Evolutionary conservation across 1,140 invertebrate species (phyloP), one percentile per base, ranked within the genome.

Genomic region (Drosophila truncata): DNA sequence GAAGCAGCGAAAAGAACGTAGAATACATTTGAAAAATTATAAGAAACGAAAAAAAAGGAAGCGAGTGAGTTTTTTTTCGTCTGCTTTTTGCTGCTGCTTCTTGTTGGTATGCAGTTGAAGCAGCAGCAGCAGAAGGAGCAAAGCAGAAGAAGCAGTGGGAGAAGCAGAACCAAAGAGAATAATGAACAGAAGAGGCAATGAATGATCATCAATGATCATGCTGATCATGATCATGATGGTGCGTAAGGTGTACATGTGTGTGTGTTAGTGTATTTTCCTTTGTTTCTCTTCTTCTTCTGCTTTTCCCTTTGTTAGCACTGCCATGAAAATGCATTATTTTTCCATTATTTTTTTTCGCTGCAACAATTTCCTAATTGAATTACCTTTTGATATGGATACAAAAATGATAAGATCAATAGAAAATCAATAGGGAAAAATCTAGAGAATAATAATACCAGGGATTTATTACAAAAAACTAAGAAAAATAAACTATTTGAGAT

Each of bases 261-360:
- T 27, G 44, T 47, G 44, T 23, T 41, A 16, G 42, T 44, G 37
- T 49, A 11, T 62, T 27, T 55, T 71, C 65, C 65, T 60, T 47
- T 52, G 39, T 58, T 18, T 33, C 27, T 50, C 39, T 11, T 29
- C 35, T 35, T 37, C 42, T 47, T 29, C 35, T 35, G 33, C 42
- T 47, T 77, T 39, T 80, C 66, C 64, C 61, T 88, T 54, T 76
- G 76, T 73, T 70, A 67, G 52, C 23, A 11, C 33, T 72, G 71
- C 54, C 81, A 64, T 83, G 76, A 87, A 87, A 82, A 83, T 87
- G 64, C 76, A 88, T 54, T 77, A 80, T 59, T 77, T 61, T 73
- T 54, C 42, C 25, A 47, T 41, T 58, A 41, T 37, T 35, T 35
- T 35, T 35, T 70, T 70, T 46, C 29, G 23, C 25, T 59, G 44